phyloP scores from a whole-genome alignment of 2,888 invertebrate genomes.

The Zhengitettix transpicula region DNA sequence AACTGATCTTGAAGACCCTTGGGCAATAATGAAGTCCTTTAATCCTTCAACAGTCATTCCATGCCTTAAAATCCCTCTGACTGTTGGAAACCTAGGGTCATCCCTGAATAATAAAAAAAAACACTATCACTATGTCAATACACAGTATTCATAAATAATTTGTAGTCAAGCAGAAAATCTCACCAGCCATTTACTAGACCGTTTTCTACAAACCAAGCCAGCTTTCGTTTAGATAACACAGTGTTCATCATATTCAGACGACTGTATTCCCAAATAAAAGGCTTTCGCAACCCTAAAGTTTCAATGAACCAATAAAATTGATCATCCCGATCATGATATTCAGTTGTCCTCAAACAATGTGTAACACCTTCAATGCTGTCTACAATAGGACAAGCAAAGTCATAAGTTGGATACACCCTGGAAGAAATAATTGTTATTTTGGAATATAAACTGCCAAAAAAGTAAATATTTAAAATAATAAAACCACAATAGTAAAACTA shows the following conservation, averaged over 20 bases:
- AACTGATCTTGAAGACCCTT: slow-evolving; percentile 92
- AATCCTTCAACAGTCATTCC: slow-evolving; percentile 97
- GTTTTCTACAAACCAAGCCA: slow-evolving; percentile 95
- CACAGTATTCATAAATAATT: not conserved
- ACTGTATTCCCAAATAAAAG: slow-evolving; percentile 92
- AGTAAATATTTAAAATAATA: too few species aligned
- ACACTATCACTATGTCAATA: not conserved
- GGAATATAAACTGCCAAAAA: too few species aligned
- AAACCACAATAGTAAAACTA: too few species aligned
- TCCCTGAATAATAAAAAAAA: slow-evolving; percentile 44
- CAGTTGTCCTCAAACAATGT: slow-evolving; percentile 92
- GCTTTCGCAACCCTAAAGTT: slow-evolving; percentile 68
- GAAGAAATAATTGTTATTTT: slow-evolving; percentile 15
- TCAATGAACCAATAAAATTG: slow-evolving; percentile 98
- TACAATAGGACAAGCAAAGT: slow-evolving; percentile 99
- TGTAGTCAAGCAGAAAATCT: slow-evolving; percentile 16
- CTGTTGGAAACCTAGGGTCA: slow-evolving; percentile 97
- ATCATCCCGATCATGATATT: slow-evolving; percentile 94
- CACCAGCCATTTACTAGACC: slow-evolving; percentile 92
- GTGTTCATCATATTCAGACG: slow-evolving; percentile 96
- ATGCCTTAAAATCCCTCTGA: slow-evolving; percentile 83
- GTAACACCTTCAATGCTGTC: slow-evolving; percentile 95
- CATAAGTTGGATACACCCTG: slow-evolving; percentile 98
- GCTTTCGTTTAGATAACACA: slow-evolving; percentile 88
- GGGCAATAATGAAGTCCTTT: slow-evolving; percentile 92